Conservation (phyloP, 2,888 invertebrate species). For the Hermodice carunculata region DNA sequence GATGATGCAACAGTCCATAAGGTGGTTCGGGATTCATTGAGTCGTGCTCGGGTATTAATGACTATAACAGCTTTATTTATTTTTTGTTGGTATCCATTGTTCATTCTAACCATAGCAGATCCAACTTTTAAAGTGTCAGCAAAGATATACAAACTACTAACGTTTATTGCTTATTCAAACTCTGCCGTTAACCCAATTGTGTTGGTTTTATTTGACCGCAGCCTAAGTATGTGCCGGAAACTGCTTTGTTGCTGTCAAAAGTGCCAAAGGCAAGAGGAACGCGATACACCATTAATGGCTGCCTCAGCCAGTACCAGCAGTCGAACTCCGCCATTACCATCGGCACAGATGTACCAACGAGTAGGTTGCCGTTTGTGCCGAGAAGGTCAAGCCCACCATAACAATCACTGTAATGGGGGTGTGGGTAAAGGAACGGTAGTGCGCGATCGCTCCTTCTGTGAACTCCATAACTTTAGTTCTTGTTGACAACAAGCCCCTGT, state of each 20-base stretch:
- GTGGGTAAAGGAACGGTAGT: conserved; percentile 21
- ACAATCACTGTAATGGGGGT: conserved; percentile 35
- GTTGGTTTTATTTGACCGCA: conserved; percentile 66
- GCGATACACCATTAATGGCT: conserved; percentile 21
- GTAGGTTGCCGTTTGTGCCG: conserved; percentile 42
- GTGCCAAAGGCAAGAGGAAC: conserved; percentile 6
- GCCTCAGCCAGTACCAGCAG: conserved; percentile 15
- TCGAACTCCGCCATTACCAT: conserved; percentile 9
- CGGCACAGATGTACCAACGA: conserved; percentile 34
- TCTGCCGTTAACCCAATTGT: conserved; percentile 66
- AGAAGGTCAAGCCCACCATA: conserved; percentile 35
- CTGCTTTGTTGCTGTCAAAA: conserved; percentile 29
- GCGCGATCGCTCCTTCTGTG: conserved; percentile 38
- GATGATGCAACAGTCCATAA: conserved; percentile 36
- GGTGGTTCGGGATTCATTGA: conserved; percentile 60
- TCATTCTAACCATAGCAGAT: conserved; percentile 64
- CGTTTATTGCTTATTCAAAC: conserved; percentile 69
- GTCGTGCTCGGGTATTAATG: conserved; percentile 65
- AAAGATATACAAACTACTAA: conserved; percentile 67
- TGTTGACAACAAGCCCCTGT: too few relatives aligned
- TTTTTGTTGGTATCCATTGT: conserved; percentile 68
- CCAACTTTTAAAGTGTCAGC: conserved; percentile 62
- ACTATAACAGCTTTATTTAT: conserved; percentile 60
- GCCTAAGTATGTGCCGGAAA: conserved; percentile 57
- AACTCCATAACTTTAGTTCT: conserved; percentile 29